Evolutionary conservation across 2,113 vertebrate genomes (phyloP), one percentile per base, ranked within the genome.

Genomic region (Eurystomus gularis): DNA sequence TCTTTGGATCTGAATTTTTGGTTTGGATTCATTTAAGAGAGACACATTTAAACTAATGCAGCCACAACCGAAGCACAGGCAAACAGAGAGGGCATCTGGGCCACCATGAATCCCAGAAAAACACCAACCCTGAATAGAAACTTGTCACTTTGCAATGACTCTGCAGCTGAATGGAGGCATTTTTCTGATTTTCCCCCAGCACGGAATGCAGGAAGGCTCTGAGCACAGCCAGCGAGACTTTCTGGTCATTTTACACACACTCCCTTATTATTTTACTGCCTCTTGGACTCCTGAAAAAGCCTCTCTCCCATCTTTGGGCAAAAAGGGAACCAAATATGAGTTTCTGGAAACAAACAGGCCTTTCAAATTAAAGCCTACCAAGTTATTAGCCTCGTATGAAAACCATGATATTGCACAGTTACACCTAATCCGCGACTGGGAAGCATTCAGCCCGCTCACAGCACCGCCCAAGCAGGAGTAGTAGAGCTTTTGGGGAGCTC

Each of bases 351-450:
- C 33, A 82, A 86, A 42, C 29, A 69, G 61, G 15, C 57, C 37
- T 82, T 96, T 94, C 80, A 92, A 90, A 94, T 31, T n/a, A 95
- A 88, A 68, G 23, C 24, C 51, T 64, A 25, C 35, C 25, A n/a
- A 85, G 69, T 69, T 51, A 80, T 87, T 80, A 92, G 39, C 35
- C 17, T 46, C 26, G 28, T 61, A 42, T 82, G 70, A 82, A 88
- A 88, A 52, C 16, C 13, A 86, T 15, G 64, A 31, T n/a, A n/a
- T 10, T 49, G 24, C 62, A 57, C 11, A 49, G 62, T 33, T 54
- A 61, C 42, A 66, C 58, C 48, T 86, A 37, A 72, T 62, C 60
- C 52, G 33, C 2, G 1, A 40, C 66, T 42, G 54, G 35, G 68
- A 64, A 73, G 33, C 23, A 25, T 51, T 78, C 77, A 77, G 52